Base-by-base conservation (phyloP, 2,888 invertebrate species). In the Meteorus colon region DNA sequence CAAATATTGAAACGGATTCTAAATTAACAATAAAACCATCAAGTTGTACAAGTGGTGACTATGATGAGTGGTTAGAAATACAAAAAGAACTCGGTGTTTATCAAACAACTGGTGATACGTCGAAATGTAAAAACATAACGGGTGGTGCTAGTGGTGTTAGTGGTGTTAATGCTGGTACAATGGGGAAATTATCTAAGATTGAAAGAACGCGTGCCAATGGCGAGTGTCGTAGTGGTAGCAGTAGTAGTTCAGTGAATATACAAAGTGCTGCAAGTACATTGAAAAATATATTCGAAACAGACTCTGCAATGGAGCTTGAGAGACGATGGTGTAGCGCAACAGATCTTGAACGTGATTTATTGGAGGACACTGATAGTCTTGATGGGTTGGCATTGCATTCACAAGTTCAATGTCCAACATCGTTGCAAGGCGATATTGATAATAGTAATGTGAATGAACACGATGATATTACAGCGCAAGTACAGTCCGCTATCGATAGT, bases 401-500 rank as follows among this genome's bases (percentile, higher is more conserved):
- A 6, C 69, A 70, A 37, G 68, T 51, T 6, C 68, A 68, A 27
- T 68, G 27, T 51, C 37, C 59, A 19, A 37, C 37, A 37, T 65
- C 67, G 4, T 29, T 73, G n/a, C 65, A 71, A 55, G 72, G 72
- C 55, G 73, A 79, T 62, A 62, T 75, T 73, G 51, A 81, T 24
- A 78, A 75, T 16, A 77, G 76, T 27, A 79, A 79, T 29, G 82
- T 82, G 51, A 86, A 87, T 73, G 89, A 89, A 51, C 92, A 93
- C 82, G 94, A 94, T 83, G 94, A 94, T 83, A 94, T 94, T 77
- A 94, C 94, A 81, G 93, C 94, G 41, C 95, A 95, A 88, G 95
- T 95, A 78, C 95, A 95, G 88, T 94, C 94, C 85, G 95, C 95
- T 79, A 95, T 95, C 83, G 95, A 95, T 87, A 94, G 94, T 86